Conservation (phyloP, 2,113 vertebrate genomes). For the Prolemur simus region DNA sequence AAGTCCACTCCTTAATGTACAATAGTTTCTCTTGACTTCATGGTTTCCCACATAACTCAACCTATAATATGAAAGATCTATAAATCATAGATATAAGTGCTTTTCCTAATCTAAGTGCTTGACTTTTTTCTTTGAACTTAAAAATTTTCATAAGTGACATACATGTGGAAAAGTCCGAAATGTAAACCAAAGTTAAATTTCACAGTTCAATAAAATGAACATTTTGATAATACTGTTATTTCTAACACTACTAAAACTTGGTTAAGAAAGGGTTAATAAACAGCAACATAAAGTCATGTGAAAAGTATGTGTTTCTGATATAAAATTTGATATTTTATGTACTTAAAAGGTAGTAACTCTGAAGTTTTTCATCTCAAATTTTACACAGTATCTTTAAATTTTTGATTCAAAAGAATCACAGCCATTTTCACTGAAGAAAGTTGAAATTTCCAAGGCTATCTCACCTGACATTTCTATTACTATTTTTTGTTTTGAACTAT, state of each 20-base stretch:
- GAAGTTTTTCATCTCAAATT: constrained; percentile 34
- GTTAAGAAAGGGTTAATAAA: background rate
- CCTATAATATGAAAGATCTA: background rate
- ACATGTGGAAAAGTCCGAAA: background rate
- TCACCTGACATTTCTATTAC: background rate
- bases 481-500: constrained; percentile 1
- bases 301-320: background rate
- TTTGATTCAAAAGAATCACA: background rate
- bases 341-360: background rate
- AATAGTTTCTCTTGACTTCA: background rate
- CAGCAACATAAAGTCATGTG: background rate
- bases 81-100: too few species aligned
- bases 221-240: background rate
- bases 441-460: background rate
- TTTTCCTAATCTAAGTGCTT: background rate
- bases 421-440: constrained; percentile 33
- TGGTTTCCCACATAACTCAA: background rate
- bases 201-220: constrained; percentile 10
- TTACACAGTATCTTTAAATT: background rate
- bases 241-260: background rate
- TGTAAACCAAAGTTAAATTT: constrained; percentile 32
- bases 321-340: background rate
- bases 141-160: background rate
- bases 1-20: background rate
- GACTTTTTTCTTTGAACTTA: background rate